Percentiles rank a stretch among this genome's conserved stretches.
These are phyloP conservation scores for Echeneis naucrates DNA, from an alignment of 2,797 vertebrate genomes.

Conservation along the genomic window DNA sequence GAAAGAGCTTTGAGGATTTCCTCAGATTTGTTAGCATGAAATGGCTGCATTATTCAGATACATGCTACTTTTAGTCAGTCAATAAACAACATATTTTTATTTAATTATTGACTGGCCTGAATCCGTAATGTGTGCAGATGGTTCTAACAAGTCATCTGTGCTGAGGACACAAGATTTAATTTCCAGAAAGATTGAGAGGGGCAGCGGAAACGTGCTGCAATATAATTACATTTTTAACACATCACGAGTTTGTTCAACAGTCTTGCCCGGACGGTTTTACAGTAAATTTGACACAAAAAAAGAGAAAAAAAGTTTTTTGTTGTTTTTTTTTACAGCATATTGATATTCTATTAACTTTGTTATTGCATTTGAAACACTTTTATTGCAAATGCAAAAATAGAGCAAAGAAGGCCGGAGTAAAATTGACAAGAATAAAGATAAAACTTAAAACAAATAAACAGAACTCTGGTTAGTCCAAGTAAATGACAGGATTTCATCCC, in stretches of 20 bases:
- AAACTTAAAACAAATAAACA: not conserved
- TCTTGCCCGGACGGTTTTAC: not conserved
- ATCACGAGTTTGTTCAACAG: conserved; percentile 1
- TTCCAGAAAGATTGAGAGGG: conserved; percentile 13
- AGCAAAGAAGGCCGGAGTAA: not conserved
- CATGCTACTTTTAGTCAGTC: conserved; percentile 49
- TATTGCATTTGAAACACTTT: not conserved
- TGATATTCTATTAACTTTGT: not conserved
- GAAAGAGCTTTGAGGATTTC: conserved; percentile 58
- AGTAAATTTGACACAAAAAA: not conserved
- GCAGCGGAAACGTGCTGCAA: not conserved
- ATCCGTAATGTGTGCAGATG: conserved; percentile 73
- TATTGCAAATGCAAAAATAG: too few species aligned
- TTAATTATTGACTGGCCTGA: conserved; percentile 76
- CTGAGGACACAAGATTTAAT: conserved; percentile 12
- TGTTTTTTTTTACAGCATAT: not conserved
- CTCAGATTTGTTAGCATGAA: conserved; percentile 62
- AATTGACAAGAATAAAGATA: not conserved
- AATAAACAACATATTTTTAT: conserved; percentile 63
- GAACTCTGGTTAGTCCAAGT: not conserved
- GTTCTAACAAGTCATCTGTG: conserved; percentile 32
- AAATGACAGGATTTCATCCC: not conserved
- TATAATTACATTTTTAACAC: conserved; percentile 17
- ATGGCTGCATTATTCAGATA: conserved; percentile 76
- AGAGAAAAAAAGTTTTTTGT: not conserved